Percentiles rank a stretch among this genome's conserved stretches.
Conservation (phyloP, 2,888 invertebrate genomes). For the Dastarcus helophoroides region DNA sequence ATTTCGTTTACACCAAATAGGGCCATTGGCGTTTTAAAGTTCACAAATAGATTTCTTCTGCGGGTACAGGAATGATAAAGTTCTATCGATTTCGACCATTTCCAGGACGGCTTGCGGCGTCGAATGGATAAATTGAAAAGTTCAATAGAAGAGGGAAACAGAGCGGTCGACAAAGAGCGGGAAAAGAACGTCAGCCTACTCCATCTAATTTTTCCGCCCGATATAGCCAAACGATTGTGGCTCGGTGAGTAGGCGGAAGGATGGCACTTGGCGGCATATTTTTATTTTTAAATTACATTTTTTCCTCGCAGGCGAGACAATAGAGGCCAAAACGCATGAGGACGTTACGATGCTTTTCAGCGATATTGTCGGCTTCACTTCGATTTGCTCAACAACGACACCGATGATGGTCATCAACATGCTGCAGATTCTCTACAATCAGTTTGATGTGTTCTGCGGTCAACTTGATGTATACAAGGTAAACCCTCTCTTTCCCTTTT, state of each 20-base stretch:
- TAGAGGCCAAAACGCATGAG: slow-evolving; percentile 86
- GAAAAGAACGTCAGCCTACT: slow-evolving; percentile 90
- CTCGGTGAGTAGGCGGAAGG: slow-evolving; percentile 50
- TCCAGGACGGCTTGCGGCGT: slow-evolving; percentile 72
- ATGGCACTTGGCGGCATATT: slow-evolving; percentile 2
- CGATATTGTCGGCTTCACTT: slow-evolving; percentile 92
- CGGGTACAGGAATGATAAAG: no score
- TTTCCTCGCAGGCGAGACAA: slow-evolving; percentile 58
- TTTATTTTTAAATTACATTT: slow-evolving; percentile 1
- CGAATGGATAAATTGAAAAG: slow-evolving; percentile 91
- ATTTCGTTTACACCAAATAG: no score
- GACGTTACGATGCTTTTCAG: slow-evolving; percentile 93
- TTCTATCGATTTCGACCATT: no score
- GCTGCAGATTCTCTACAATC: slow-evolving; percentile 86
- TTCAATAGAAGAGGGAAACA: slow-evolving; percentile 86
- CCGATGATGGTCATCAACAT: slow-evolving; percentile 94
- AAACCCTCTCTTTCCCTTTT: no score
- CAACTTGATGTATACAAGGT: slow-evolving; percentile 93
- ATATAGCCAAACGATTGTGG: slow-evolving; percentile 89
- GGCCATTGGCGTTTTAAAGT: no score
- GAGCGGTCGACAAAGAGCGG: slow-evolving; percentile 83
- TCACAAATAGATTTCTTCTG: no score
- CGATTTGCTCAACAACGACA: slow-evolving; percentile 88
- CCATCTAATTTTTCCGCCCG: slow-evolving; percentile 89
- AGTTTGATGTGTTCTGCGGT: slow-evolving; percentile 86